A percentile compares a stretch with the other conserved stretches of the same genome.
phyloP scores from a whole-genome alignment of 2,888 invertebrate species.

The Argyresthia goedartella region DNA sequence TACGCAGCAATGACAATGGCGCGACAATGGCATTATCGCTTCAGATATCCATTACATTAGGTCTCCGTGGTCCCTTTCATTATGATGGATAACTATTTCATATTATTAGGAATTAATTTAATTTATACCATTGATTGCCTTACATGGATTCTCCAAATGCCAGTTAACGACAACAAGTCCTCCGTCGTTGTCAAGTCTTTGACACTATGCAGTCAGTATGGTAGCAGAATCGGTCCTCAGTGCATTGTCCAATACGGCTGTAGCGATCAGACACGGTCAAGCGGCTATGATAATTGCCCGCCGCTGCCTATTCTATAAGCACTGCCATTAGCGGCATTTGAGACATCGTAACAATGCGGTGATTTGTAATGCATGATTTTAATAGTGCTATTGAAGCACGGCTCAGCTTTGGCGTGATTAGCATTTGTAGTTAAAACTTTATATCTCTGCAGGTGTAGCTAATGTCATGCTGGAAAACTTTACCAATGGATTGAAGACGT shows the following conservation, averaged over 20 bases:
- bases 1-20: too few relatives aligned
- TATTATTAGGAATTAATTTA: too few relatives aligned
- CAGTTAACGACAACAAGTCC: too few relatives aligned
- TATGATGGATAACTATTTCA: too few relatives aligned
- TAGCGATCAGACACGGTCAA: constrained; percentile 18
- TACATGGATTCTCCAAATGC: too few relatives aligned
- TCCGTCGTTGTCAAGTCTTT: too few relatives aligned
- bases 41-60: too few relatives aligned
- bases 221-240: neutral
- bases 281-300: constrained; percentile 18
- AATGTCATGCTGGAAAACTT: neutral
- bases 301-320: constrained; percentile 7
- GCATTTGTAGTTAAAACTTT: neutral
- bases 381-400: neutral
- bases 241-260: neutral
- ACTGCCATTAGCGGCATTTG: constrained; percentile 3
- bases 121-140: too few relatives aligned
- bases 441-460: constrained; percentile 1
- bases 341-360: constrained; percentile 5
- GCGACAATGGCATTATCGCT: too few relatives aligned
- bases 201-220: too few relatives aligned
- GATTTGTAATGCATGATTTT: constrained; percentile 4
- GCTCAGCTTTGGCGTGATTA: neutral
- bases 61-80: too few relatives aligned
- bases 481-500: too few relatives aligned